Conservation (phyloP, 2,113 vertebrate genomes). For the Cyprinodon brontotheroides region DNA sequence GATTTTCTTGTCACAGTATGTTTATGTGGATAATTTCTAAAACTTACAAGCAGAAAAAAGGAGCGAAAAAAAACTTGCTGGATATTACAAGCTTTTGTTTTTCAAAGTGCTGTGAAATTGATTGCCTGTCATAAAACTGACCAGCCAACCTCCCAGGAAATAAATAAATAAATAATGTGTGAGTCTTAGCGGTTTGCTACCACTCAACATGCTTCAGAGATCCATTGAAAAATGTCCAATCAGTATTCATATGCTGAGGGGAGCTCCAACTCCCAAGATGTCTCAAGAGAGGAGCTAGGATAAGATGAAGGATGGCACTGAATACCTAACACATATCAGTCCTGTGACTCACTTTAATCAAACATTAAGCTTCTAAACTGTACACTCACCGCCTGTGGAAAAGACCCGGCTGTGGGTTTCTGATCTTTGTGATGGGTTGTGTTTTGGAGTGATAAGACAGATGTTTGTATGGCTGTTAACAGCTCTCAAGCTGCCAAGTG, state of each 20-base stretch:
- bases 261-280: conserved; percentile 61
- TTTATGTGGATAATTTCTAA: neutral
- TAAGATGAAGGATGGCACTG: conserved; percentile 67
- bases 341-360: conserved; percentile 64
- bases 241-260: conserved; percentile 76
- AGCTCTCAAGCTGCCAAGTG: conserved; percentile 58
- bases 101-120: conserved; percentile 35
- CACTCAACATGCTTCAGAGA: conserved; percentile 57
- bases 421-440: conserved; percentile 74
- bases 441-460: conserved; percentile 75
- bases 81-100: conserved; percentile 29
- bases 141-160: conserved; percentile 18
- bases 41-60: conserved; percentile 1
- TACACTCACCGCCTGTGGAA: conserved; percentile 54
- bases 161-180: conserved; percentile 15
- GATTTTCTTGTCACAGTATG: neutral
- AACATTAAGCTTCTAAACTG: conserved; percentile 72
- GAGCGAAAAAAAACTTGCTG: neutral
- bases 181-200: conserved; percentile 40
- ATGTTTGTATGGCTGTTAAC: conserved; percentile 72
- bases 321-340: conserved; percentile 71
- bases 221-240: conserved; percentile 70
- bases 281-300: conserved; percentile 64
- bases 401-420: conserved; percentile 56
- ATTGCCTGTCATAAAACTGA: conserved; percentile 40